A percentile compares a stretch with the other conserved stretches of the same genome.
Conservation (phyloP, 2,888 invertebrate species). For the Perizoma affinitatum region DNA sequence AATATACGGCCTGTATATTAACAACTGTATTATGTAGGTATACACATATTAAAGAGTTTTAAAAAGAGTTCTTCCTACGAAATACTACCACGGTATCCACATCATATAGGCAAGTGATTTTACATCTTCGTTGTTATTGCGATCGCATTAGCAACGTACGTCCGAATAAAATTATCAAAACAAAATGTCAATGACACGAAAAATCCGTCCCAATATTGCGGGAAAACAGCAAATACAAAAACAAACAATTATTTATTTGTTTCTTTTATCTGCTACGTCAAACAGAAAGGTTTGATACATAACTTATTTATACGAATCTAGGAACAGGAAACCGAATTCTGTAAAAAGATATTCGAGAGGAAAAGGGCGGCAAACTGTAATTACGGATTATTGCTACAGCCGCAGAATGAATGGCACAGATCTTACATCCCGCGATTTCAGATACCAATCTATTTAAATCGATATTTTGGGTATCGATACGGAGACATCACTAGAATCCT, state of each 20-base stretch:
- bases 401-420: slow-evolving; percentile 24
- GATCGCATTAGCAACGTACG: no score
- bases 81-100: no score
- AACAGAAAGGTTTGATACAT: background rate
- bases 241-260: slow-evolving; percentile 9
- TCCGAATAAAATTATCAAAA: no score
- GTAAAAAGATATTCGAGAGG: slow-evolving; percentile 7
- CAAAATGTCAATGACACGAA: background rate
- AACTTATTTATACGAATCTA: slow-evolving; percentile 1
- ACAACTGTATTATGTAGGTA: no score
- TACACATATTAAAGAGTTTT: no score
- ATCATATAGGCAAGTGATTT: no score
- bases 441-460: slow-evolving; percentile 27
- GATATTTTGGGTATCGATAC: slow-evolving; percentile 19
- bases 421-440: slow-evolving; percentile 14
- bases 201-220: background rate
- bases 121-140: no score
- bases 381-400: slow-evolving; percentile 25
- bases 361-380: slow-evolving; percentile 22
- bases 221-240: background rate
- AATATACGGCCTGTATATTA: no score
- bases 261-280: background rate
- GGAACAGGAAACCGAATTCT: slow-evolving; percentile 11
- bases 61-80: no score
- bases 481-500: slow-evolving; percentile 3